These are phyloP conservation scores for Callyntrura sp. DNA, from an alignment of 2,888 invertebrate genomes.

Conservation along the genomic window DNA sequence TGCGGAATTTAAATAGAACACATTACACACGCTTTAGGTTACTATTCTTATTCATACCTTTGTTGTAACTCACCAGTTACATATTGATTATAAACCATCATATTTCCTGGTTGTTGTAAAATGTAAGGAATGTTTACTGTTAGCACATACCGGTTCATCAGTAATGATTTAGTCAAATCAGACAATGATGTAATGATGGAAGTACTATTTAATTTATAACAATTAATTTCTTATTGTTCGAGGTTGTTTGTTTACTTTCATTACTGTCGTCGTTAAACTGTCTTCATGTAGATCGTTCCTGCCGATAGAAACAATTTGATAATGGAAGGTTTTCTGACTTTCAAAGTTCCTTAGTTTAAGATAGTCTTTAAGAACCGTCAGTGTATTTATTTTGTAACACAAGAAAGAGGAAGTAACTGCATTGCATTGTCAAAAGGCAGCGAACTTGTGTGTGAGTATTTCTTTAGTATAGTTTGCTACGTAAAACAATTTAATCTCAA, in stretches of 20 bases:
- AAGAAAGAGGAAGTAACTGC: not conserved
- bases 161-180: slow-evolving; percentile 51
- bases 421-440: not conserved
- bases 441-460: slow-evolving; percentile 52
- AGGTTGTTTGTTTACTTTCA: slow-evolving; percentile 43
- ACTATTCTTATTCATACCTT: slow-evolving; percentile 31
- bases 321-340: not conserved
- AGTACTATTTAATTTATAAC: slow-evolving; percentile 25
- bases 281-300: not conserved
- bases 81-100: not conserved
- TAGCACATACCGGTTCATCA: slow-evolving; percentile 65
- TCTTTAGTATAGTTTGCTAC: slow-evolving; percentile 32
- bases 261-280: not conserved
- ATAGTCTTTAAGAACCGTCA: slow-evolving; percentile 55
- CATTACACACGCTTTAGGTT: not conserved
- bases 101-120: slow-evolving; percentile 25
- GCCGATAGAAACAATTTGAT: slow-evolving; percentile 8
- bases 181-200: slow-evolving; percentile 31
- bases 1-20: not conserved
- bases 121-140: slow-evolving; percentile 13
- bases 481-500: not conserved
- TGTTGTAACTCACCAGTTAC: not conserved
- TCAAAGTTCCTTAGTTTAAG: slow-evolving; percentile 10
- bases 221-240: slow-evolving; percentile 22
- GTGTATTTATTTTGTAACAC: slow-evolving; percentile 48